phyloP scores from a whole-genome alignment of 1,140 invertebrate species.

The Contarinia nasturtii region DNA sequence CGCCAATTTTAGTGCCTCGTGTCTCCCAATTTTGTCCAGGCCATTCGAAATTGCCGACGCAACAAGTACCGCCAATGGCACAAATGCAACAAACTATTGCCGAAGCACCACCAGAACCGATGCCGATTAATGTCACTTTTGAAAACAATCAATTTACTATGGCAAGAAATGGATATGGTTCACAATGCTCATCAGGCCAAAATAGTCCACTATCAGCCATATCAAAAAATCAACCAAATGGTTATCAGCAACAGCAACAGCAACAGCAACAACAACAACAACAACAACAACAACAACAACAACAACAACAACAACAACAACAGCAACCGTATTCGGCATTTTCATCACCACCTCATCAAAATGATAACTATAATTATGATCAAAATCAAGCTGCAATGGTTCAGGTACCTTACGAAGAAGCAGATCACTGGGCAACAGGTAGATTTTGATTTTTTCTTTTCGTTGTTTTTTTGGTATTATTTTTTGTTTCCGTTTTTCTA shows the following conservation, averaged over 20 bases:
- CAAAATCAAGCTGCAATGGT: constrained; percentile 32
- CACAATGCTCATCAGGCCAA: too few relatives aligned
- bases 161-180: too few relatives aligned
- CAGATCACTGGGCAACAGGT: constrained; percentile 51
- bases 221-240: constrained; percentile 49
- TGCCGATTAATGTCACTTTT: too few relatives aligned
- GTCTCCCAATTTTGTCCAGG: constrained; percentile 89
- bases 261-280: constrained; percentile 59
- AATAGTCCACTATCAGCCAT: too few relatives aligned
- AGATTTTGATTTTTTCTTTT: constrained; percentile 78
- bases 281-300: constrained; percentile 25
- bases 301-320: constrained; percentile 36
- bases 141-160: too few relatives aligned
- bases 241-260: constrained; percentile 91
- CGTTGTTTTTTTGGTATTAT: too few relatives aligned
- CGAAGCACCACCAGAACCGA: too few relatives aligned
- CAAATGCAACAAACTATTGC: too few relatives aligned
- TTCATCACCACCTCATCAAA: constrained; percentile 79
- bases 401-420: constrained; percentile 47
- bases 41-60: constrained; percentile 72
- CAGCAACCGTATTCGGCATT: constrained; percentile 61
- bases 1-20: constrained; percentile 89
- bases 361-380: constrained; percentile 46
- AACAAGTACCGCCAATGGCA: constrained; percentile 29
- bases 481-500: too few relatives aligned